Conservation (phyloP, 2,888 invertebrate genomes). For the Anodontia alba region DNA sequence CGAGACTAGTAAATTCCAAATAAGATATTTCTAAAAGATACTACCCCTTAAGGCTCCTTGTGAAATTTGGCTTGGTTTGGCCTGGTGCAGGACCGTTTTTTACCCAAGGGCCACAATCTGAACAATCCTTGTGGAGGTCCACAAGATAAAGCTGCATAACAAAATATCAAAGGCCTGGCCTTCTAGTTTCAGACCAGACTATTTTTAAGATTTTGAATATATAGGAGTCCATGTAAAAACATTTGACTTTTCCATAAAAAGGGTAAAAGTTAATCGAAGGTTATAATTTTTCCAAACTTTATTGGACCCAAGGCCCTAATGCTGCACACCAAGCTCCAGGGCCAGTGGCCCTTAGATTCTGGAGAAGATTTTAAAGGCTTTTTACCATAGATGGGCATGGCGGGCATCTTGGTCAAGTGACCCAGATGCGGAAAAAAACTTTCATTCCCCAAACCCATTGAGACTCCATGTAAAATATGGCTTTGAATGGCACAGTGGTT, state of each 20-base stretch:
- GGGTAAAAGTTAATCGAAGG: not conserved
- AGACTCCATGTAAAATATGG: not conserved
- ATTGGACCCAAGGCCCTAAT: not conserved
- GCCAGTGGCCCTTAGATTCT: not conserved
- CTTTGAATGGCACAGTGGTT: not conserved
- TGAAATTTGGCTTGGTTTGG: too few species aligned
- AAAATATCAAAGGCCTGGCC: too few species aligned
- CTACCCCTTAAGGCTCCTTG: too few species aligned
- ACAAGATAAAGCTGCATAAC: too few species aligned
- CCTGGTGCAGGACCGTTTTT: too few species aligned
- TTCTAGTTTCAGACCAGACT: too few species aligned
- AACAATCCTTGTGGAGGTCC: too few species aligned
- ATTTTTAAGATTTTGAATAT: too few species aligned
- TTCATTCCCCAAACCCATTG: not conserved
- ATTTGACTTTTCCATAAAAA: not conserved
- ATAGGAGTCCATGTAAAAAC: too few species aligned
- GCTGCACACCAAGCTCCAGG: not conserved
- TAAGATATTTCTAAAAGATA: too few species aligned
- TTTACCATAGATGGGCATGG: constrained; percentile 10
- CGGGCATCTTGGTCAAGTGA: constrained; percentile 8
- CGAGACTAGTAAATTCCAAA: too few species aligned
- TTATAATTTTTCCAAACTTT: not conserved
- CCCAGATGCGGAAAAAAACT: not conserved
- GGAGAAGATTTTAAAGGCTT: constrained; percentile 3
- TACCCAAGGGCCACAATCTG: too few species aligned